Conservation (phyloP, 2,888 invertebrate species). For the Plutella xylostella region DNA sequence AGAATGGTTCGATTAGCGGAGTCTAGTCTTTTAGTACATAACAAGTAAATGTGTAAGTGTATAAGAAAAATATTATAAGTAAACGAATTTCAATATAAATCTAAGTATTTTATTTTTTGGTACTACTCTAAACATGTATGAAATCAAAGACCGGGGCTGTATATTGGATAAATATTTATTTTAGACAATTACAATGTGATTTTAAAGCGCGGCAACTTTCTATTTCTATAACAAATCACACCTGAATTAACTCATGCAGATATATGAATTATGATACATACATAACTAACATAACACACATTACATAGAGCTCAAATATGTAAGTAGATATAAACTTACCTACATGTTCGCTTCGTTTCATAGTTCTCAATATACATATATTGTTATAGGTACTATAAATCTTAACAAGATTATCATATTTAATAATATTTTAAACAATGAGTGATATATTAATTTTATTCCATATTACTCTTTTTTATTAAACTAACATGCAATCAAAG, state of each 20-base stretch:
- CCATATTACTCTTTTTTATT: constrained; percentile 40
- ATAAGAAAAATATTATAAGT: constrained; percentile 2
- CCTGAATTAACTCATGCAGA: constrained; percentile 33
- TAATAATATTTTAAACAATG: constrained; percentile 37
- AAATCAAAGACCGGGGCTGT: constrained; percentile 9
- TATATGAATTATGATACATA: constrained; percentile 19
- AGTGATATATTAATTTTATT: constrained; percentile 46
- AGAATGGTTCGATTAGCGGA: constrained; percentile 77
- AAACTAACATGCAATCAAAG: constrained; percentile 58
- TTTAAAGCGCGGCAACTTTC: constrained; percentile 50
- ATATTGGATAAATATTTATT: constrained; percentile 65
- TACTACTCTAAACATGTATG: not conserved
- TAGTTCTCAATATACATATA: constrained; percentile 56
- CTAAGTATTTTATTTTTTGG: not conserved
- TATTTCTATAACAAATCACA: constrained; percentile 45
- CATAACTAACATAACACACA: constrained; percentile 40
- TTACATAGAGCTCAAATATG: constrained; percentile 29
- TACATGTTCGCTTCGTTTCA: constrained; percentile 32
- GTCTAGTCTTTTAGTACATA: not conserved
- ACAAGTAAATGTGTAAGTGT: constrained; percentile 12
- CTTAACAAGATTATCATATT: constrained; percentile 43
- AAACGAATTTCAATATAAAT: not conserved
- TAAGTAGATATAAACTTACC: constrained; percentile 37
- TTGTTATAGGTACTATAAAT: constrained; percentile 34
- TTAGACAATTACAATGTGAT: constrained; percentile 59